Conservation (phyloP, 2,888 invertebrate genomes). For the Cerastoderma edule region DNA sequence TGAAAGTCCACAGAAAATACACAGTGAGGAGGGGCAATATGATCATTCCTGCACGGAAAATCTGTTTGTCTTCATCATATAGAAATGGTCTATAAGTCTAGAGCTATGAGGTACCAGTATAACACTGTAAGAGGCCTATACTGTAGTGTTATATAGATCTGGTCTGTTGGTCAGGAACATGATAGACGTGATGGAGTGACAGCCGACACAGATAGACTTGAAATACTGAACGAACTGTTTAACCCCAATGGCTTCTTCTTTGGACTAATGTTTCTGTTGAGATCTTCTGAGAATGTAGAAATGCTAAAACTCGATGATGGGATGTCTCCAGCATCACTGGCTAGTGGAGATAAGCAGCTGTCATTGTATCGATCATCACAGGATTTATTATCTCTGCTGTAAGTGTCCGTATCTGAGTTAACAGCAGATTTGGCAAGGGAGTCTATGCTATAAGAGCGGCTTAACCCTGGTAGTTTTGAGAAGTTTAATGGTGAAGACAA, state of each 20-base stretch:
- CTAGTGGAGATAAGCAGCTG: slow-evolving; percentile 48
- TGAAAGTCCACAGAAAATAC: slow-evolving; percentile 46
- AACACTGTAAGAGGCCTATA: too few relatives aligned
- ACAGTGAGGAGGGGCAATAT: too few relatives aligned
- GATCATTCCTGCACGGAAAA: too few relatives aligned
- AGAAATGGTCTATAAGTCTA: too few relatives aligned
- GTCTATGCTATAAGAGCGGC: slow-evolving; percentile 56
- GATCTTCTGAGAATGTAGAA: slow-evolving; percentile 55
- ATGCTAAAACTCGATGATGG: slow-evolving; percentile 47
- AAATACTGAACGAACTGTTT: slow-evolving; percentile 59
- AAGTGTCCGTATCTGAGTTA: slow-evolving; percentile 28
- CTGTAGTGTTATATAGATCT: too few relatives aligned
- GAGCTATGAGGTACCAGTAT: too few relatives aligned
- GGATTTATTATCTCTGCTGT: slow-evolving; percentile 22
- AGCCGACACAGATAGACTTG: slow-evolving; percentile 57
- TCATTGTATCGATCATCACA: slow-evolving; percentile 43
- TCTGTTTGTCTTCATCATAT: too few relatives aligned
- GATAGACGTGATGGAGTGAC: slow-evolving; percentile 59
- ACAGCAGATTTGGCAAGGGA: slow-evolving; percentile 58
- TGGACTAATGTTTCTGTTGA: slow-evolving; percentile 54
- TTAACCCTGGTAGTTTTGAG: slow-evolving; percentile 41
- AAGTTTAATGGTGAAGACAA: slow-evolving; percentile 37
- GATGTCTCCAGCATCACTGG: slow-evolving; percentile 48
- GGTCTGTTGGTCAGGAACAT: slow-evolving; percentile 46
- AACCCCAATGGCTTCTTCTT: slow-evolving; percentile 52